Percentiles rank a stretch among this genome's conserved stretches.
These are phyloP conservation scores for Notothenia rossii DNA, from an alignment of 2,113 vertebrate genomes.

Conservation along the genomic window DNA sequence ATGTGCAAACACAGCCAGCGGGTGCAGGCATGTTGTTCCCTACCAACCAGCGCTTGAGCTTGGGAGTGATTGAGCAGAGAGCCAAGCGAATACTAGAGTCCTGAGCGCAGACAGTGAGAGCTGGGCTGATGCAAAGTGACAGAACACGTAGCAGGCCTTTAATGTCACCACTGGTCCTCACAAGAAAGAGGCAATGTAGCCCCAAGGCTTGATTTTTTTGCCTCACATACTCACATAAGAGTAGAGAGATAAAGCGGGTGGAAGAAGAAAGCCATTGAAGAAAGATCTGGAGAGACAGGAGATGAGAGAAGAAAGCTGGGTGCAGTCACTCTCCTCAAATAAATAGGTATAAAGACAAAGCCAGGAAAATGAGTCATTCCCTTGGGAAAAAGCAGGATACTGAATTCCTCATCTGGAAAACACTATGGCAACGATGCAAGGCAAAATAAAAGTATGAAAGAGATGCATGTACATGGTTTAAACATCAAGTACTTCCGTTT, in stretches of 20 bases:
- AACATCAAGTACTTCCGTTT: conserved; percentile 7
- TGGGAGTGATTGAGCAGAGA: conserved; percentile 50
- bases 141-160: conserved; percentile 75
- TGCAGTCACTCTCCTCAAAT: conserved; percentile 43
- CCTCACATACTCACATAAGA: conserved; percentile 37
- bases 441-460: conserved; percentile 29
- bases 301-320: conserved; percentile 16
- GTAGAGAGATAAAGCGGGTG: conserved; percentile 51
- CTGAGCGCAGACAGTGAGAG: conserved; percentile 47
- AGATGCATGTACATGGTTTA: conserved; percentile 21
- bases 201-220: conserved; percentile 71
- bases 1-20: conserved; percentile 46
- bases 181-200: conserved; percentile 76
- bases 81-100: conserved; percentile 36
- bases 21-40: conserved; percentile 47
- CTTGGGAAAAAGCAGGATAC: conserved; percentile 35
- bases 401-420: conserved; percentile 53
- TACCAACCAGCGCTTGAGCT: conserved; percentile 35
- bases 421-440: conserved; percentile 26
- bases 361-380: conserved; percentile 66
- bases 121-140: conserved; percentile 80
- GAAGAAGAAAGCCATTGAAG: conserved; percentile 8
- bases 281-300: conserved; percentile 21
- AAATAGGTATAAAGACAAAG: conserved; percentile 64
- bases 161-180: conserved; percentile 79